A percentile compares a stretch with the other conserved stretches of the same genome.
These are phyloP conservation scores for Fregata magnificens DNA, from an alignment of 2,113 vertebrate species.

Conservation along the genomic window DNA sequence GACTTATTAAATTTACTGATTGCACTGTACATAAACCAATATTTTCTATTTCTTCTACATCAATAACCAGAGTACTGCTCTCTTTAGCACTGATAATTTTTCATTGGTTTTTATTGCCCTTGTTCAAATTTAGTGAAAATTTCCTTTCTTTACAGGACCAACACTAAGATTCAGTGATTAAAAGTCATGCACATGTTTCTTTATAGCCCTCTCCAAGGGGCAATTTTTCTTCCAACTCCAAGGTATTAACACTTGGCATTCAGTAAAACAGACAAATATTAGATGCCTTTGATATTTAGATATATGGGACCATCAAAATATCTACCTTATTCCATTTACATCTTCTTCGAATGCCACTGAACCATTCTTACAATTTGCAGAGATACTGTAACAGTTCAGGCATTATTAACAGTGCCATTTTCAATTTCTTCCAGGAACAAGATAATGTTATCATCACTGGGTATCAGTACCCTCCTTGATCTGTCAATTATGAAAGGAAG, in stretches of 20 bases:
- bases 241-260: not conserved
- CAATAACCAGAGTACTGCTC: not conserved
- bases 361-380: not conserved
- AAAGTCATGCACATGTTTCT: not conserved
- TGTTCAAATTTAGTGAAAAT: not conserved
- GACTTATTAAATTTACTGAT: constrained; percentile 76
- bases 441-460: not conserved
- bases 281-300: not conserved
- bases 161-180: not conserved
- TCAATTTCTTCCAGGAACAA: not conserved
- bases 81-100: not conserved
- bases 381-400: not conserved
- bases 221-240: not conserved
- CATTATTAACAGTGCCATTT: not conserved
- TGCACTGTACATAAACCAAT: constrained; percentile 58
- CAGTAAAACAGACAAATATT: not conserved
- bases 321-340: not conserved
- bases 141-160: not conserved
- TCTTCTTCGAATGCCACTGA: not conserved
- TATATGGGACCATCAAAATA: not conserved
- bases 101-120: not conserved
- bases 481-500: not conserved
- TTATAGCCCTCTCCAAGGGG: not conserved
- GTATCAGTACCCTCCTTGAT: not conserved
- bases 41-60: constrained; percentile 16